Conservation (phyloP, 2,888 invertebrate genomes). For the Escarpia spicata region DNA sequence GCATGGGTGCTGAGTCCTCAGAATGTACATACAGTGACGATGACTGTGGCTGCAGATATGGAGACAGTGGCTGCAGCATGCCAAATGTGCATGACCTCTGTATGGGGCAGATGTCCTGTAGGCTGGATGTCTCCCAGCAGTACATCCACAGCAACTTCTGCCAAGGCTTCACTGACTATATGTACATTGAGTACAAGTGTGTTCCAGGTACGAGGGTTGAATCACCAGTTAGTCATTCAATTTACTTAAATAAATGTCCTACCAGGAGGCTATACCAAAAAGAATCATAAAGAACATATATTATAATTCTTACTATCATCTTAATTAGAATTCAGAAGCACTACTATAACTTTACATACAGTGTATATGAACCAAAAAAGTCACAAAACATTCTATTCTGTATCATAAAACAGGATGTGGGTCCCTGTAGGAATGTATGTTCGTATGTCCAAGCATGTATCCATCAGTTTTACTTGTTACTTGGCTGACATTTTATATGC, state of each 20-base stretch:
- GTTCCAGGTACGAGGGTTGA: constrained; percentile 28
- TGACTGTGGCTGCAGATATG: constrained; percentile 39
- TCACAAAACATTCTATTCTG: too few species aligned
- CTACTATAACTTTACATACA: too few species aligned
- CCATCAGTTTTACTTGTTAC: too few species aligned
- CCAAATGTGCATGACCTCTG: constrained; percentile 36
- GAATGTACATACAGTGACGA: constrained; percentile 31
- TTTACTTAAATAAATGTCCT: not conserved
- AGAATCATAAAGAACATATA: too few species aligned
- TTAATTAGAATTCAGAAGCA: too few species aligned
- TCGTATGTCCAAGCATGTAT: too few species aligned
- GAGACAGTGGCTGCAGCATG: constrained; percentile 36
- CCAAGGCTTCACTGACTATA: constrained; percentile 40
- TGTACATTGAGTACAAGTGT: constrained; percentile 41
- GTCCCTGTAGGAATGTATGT: too few species aligned
- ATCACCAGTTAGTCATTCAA: not conserved
- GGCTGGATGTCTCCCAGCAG: constrained; percentile 41
- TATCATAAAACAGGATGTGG: too few species aligned
- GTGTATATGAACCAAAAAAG: too few species aligned
- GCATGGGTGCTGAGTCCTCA: constrained; percentile 18
- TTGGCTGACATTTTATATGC: too few species aligned
- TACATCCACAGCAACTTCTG: constrained; percentile 37
- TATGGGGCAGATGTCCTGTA: constrained; percentile 37
- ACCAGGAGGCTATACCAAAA: too few species aligned
- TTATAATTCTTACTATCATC: too few species aligned